Conservation (phyloP, 2,797 vertebrate genomes). For the Stomatorhinus walkeri region DNA sequence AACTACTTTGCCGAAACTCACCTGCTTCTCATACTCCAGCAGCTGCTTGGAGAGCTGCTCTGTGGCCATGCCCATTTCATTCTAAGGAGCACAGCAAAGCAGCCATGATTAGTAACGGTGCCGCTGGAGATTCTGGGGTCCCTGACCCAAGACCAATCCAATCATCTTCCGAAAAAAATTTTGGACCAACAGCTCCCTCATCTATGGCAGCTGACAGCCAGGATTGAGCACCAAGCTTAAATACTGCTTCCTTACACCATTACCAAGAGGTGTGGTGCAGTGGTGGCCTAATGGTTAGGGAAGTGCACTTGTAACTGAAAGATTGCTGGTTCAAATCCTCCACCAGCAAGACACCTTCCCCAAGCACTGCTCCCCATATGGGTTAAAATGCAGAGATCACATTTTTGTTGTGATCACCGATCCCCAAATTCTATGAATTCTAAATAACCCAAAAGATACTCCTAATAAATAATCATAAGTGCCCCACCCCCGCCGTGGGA, state of each 20-base stretch:
- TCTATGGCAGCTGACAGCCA: not conserved
- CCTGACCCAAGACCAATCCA: not conserved
- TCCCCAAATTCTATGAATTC: not conserved
- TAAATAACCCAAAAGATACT: not conserved
- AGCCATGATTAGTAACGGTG: not conserved
- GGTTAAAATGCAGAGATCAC: not conserved
- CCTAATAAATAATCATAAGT: not conserved
- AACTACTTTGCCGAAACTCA: constrained; percentile 42
- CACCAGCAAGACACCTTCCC: not conserved
- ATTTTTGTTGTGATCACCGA: not conserved
- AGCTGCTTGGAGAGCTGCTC: constrained; percentile 90
- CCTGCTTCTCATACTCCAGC: constrained; percentile 91
- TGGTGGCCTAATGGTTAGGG: not conserved
- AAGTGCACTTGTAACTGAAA: not conserved
- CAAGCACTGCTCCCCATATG: not conserved
- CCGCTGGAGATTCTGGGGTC: not conserved
- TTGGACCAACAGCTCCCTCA: not conserved
- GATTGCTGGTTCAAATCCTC: not conserved
- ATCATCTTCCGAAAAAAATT: not conserved
- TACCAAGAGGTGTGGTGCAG: not conserved
- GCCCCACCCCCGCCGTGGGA: not conserved
- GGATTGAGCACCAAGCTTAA: not conserved
- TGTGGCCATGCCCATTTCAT: constrained; percentile 95
- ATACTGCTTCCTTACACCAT: not conserved
- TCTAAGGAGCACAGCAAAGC: constrained; percentile 57